Evolutionary conservation across 2,113 vertebrate species (phyloP).

Genomic region (Gorsachius goisagi): DNA sequence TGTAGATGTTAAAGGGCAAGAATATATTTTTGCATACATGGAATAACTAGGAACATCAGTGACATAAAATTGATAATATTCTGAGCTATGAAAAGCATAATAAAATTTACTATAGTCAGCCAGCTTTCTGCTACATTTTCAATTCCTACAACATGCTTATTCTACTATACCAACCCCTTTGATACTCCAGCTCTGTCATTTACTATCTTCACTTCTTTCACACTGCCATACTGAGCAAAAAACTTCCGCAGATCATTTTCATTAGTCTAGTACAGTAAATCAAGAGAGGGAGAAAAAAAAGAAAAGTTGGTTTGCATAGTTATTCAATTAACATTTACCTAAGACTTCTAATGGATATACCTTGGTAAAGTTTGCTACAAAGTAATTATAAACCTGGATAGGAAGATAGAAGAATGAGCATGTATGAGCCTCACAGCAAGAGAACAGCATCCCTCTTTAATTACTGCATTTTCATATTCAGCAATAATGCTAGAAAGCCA

Average conservation of each 20-base stretch:
- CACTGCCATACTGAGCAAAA: constrained; percentile 84
- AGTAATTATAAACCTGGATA: not conserved
- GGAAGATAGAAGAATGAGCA: not conserved
- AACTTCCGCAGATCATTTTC: constrained; percentile 83
- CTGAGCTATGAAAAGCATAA: not conserved
- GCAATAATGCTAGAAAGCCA: not conserved
- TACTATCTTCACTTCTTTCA: constrained; percentile 90
- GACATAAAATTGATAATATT: not conserved
- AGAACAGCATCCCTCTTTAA: not conserved
- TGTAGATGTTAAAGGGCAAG: not conserved
- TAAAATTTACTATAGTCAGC: not conserved
- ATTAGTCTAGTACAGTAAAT: constrained; percentile 76
- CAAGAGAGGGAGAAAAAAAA: not conserved
- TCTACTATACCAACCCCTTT: constrained; percentile 82
- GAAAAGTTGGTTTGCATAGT: not conserved
- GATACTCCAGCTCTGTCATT: constrained; percentile 83
- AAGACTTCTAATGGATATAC: not conserved
- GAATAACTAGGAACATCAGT: not conserved
- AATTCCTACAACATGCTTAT: not conserved
- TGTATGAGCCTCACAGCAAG: not conserved
- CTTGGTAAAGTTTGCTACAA: not conserved
- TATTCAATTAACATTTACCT: not conserved
- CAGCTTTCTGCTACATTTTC: not conserved
- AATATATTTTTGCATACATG: not conserved
- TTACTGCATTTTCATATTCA: not conserved